Evolutionary conservation across 30 jellyfish, hydroid and myxozoan genomes (phyloP).

Genomic region (Sanderia malayensis): DNA sequence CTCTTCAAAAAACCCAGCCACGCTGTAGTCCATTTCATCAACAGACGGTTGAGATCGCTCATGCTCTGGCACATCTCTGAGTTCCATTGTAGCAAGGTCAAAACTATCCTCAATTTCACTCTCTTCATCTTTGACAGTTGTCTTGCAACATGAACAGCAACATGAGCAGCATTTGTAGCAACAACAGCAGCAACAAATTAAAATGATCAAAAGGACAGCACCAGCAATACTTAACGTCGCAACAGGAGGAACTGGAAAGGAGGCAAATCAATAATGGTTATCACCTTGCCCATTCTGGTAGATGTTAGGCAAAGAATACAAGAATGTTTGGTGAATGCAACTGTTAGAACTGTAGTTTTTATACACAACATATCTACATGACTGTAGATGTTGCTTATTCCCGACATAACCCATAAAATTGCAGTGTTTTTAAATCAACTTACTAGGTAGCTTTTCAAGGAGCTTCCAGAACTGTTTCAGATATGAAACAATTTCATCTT

Average conservation of each 20-base stretch:
- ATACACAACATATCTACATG: too few relatives aligned
- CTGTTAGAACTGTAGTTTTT: too few relatives aligned
- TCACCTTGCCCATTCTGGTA: too few relatives aligned
- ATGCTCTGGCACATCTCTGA: conserved; percentile 51
- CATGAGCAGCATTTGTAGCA: conserved; percentile 74
- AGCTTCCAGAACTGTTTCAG: conserved; percentile 39
- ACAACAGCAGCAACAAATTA: conserved; percentile 64
- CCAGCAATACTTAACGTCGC: conserved; percentile 74
- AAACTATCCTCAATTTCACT: conserved; percentile 57
- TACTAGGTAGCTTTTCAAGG: conserved; percentile 62
- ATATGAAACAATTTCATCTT: conserved; percentile 21
- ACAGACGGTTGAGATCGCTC: conserved; percentile 57
- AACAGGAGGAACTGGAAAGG: conserved; percentile 68
- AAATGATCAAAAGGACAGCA: conserved; percentile 38
- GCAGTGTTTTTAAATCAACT: not conserved
- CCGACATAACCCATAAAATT: not conserved
- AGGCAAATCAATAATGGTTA: not conserved
- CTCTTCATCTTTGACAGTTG: conserved; percentile 38
- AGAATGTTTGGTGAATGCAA: too few relatives aligned
- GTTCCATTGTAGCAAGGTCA: conserved; percentile 55
- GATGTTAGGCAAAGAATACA: too few relatives aligned
- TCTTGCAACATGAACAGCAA: conserved; percentile 39
- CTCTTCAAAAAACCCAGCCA: conserved; percentile 55
- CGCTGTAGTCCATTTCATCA: conserved; percentile 88
- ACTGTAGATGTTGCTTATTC: too few relatives aligned